Base-by-base conservation (phyloP, 2,113 vertebrate genomes). In the Panthera tigris region DNA sequence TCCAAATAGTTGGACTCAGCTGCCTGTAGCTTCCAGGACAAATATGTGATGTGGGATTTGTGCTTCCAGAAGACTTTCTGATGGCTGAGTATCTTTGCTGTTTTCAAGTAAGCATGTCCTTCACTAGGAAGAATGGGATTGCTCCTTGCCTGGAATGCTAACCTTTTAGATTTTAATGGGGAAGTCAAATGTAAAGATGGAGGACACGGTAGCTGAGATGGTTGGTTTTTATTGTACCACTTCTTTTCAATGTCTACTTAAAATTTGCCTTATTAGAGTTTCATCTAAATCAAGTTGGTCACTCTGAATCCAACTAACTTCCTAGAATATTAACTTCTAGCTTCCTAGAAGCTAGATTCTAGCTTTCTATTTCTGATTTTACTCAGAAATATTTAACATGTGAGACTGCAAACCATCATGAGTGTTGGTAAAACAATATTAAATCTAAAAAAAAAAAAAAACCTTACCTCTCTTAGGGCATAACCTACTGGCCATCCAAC, bases 41-140 rank as follows among this genome's bases (percentile, higher is more conserved):
- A 81, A 89, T 87, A 78, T 84, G 50, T 69, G 4, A 83, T 78
- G n/a, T 87, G 31, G 27, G 61, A 33, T 82, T 89, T 83, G 29
- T 36, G 61, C 61, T 85, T 94, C 52, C 19, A 48, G 86, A 76
- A 92, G 69, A n/a, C 7, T 50, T 95, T 96, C 88, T 68, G 91
- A 50, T 93, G 41, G 41, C 39, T 81, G n/a, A 84, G 4, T 82
- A 9, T 81, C 73, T 74, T 90, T 14, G 52, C 31, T 57, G 33
- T 95, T 74, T 55, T 94, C 16, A 48, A 55, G 7, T 79, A 93
- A 86, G 14, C 87, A 80, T 48, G 39, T 73, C 57, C 23, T 93
- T 95, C 48, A 87, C 65, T 88, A 83, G 81, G 57, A 25, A 81
- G 48, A 89, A 55, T 74, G 16, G 5, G 23, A 48, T 36, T 55